Percentiles rank a stretch among this genome's conserved stretches.
phyloP scores from a whole-genome alignment of 2,888 invertebrate species.

The Myathropa florea region DNA sequence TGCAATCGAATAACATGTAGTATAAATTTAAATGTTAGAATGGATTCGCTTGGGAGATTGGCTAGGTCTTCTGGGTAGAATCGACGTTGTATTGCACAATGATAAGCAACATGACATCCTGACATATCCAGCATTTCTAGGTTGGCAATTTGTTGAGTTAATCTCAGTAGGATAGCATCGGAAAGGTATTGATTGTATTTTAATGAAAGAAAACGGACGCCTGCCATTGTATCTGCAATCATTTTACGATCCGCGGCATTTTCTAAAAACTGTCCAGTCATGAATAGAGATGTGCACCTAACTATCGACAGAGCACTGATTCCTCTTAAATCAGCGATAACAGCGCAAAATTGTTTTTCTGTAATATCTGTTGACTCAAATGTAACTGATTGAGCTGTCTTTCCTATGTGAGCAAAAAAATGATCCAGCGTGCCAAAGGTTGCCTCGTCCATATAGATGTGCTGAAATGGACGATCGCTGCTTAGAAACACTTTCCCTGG shows the following conservation, averaged over 20 bases:
- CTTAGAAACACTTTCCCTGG: constrained; percentile 76
- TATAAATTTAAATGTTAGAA: constrained; percentile 87
- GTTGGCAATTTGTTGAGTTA: constrained; percentile 84
- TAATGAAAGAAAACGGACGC: constrained; percentile 84
- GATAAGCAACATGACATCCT: constrained; percentile 87
- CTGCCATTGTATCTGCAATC: constrained; percentile 78
- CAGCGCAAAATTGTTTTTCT: constrained; percentile 84
- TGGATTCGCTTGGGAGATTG: constrained; percentile 84
- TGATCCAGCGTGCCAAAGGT: constrained; percentile 78
- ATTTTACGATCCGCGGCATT: constrained; percentile 83
- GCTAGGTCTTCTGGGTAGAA: constrained; percentile 83
- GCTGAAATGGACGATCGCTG: constrained; percentile 75
- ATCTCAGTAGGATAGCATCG: constrained; percentile 87
- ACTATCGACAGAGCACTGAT: constrained; percentile 84
- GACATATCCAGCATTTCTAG: constrained; percentile 85
- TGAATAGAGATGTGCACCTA: constrained; percentile 86
- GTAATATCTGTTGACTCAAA: constrained; percentile 84
- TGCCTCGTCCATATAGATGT: constrained; percentile 77
- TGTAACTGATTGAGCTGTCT: constrained; percentile 82
- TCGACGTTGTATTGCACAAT: constrained; percentile 85
- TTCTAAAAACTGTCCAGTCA: constrained; percentile 87
- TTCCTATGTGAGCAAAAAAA: constrained; percentile 84
- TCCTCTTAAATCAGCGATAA: constrained; percentile 83
- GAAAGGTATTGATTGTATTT: constrained; percentile 87
- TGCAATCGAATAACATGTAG: constrained; percentile 83